These are phyloP conservation scores for Scolopax mira DNA, from an alignment of 2,113 vertebrate genomes.

Conservation along the genomic window DNA sequence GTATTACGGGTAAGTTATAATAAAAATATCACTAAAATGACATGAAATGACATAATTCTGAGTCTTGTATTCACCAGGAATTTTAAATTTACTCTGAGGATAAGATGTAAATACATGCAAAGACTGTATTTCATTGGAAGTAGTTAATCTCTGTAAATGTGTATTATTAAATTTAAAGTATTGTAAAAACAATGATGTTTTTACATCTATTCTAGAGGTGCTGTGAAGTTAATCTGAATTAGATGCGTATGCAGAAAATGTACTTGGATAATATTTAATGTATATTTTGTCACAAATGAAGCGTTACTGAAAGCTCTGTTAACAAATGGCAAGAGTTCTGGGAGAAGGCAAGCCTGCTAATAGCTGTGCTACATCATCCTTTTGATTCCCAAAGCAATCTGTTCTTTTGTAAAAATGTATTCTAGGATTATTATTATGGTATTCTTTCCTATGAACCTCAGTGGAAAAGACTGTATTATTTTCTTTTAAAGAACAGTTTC, in stretches of 20 bases:
- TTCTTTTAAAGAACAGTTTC: constrained; percentile 56
- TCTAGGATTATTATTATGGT: neutral
- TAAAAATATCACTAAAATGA: neutral
- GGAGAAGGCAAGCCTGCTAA: constrained; percentile 9
- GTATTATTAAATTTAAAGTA: neutral
- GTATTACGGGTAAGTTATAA: constrained; percentile 73
- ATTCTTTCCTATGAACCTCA: constrained; percentile 25
- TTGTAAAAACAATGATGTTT: constrained; percentile 48
- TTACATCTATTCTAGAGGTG: constrained; percentile 5
- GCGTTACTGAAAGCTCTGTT: constrained; percentile 25
- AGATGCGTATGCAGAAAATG: constrained; percentile 28
- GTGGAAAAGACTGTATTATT: constrained; percentile 49
- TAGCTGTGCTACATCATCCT: constrained; percentile 1
- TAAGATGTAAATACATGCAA: constrained; percentile 39
- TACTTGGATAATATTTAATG: constrained; percentile 22
- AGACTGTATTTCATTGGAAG: constrained; percentile 46
- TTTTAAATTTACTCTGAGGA: constrained; percentile 16
- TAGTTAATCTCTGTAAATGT: constrained; percentile 32
- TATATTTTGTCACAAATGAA: constrained; percentile 31
- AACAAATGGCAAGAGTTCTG: constrained; percentile 2
- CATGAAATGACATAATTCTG: neutral
- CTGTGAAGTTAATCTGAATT: constrained; percentile 10
- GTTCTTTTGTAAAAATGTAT: constrained; percentile 41
- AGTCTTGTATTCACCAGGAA: constrained; percentile 31
- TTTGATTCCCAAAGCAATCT: constrained; percentile 35